These are phyloP conservation scores for Mesoclemmys tuberculata DNA, from an alignment of 2,113 vertebrate genomes.

Conservation along the genomic window DNA sequence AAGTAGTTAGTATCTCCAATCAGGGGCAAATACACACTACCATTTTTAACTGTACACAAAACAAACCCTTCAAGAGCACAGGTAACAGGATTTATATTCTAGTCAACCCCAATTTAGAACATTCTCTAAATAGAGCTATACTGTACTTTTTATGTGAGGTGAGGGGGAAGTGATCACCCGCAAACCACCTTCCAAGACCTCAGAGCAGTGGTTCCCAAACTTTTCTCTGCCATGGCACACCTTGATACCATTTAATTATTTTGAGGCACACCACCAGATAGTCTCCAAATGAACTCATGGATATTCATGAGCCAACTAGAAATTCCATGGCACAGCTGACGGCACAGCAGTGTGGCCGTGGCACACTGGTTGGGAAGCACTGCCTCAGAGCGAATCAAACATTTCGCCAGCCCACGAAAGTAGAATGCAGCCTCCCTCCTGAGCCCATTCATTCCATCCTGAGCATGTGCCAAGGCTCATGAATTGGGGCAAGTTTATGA, in stretches of 20 bases:
- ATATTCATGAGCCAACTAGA: no score
- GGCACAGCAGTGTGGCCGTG: no score
- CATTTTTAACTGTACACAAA: background rate
- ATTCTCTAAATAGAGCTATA: background rate
- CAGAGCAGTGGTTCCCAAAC: no score
- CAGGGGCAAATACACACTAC: constrained; percentile 19
- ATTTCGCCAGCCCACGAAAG: background rate
- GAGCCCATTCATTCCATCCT: background rate
- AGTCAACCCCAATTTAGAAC: background rate
- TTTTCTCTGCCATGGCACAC: no score
- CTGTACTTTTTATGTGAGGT: fast-evolving
- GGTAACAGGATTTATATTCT: background rate
- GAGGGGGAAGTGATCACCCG: background rate
- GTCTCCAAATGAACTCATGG: no score
- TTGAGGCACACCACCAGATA: no score
- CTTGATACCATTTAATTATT: no score
- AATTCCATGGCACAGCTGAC: no score
- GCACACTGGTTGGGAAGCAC: no score
- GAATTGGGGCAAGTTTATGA: background rate
- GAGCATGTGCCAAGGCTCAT: background rate
- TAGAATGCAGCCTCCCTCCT: background rate
- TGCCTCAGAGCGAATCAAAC: background rate
- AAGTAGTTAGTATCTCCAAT: constrained; percentile 11
- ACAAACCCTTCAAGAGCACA: background rate
- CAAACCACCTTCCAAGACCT: background rate